Base-by-base conservation (phyloP, 2,797 vertebrate genomes). In the Acestrorhynchus altus region DNA sequence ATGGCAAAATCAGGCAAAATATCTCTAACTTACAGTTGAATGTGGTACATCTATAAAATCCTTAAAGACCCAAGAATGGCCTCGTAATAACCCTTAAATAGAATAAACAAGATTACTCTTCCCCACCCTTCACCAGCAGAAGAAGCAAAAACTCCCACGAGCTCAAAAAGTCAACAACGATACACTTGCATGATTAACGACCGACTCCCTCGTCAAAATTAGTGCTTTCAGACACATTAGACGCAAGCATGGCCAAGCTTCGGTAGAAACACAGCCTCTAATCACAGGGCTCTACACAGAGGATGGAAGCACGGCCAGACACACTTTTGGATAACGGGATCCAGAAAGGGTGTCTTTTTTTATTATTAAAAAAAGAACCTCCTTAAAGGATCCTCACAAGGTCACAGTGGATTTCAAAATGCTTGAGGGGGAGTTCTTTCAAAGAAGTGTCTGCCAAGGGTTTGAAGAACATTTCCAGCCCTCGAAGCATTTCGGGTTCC, bases 401-500 rank as follows among this genome's bases (percentile, higher is more conserved):
- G 44, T 69, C 54, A 51, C 54, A 69, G 54, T 1, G 56, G 31
- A 40, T 72, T 72, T 56, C 26, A 67, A 79, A 79, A 79, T 79
- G 71, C 77, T 79, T 31, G 63, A 67, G 63, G 63, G 5, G 0
- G 13, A 13, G 31, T 44, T 54, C 52, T 67, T 67, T 66, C 71
- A 42, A 51, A 59, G 28, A 22, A 63, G 31, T 12, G 10, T 70
- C 69, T 42, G 44, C 15, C 44, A 26, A 66, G 44, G 26, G 64
- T 47, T 66, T 67, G 71, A 74, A 74, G 46, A 74, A 46, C 64
- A 66, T 1, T 9, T 72, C n/a, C n/a, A 52, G 11, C 44, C 64
- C 71, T 74, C 71, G 18, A 26, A 79, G 56, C 44, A 79, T 79
- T 74, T 65, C 42, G 26, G 13, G 22, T 7, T 60, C 39, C 42